These are phyloP conservation scores for Meliscaeva auricollis DNA, from an alignment of 2,888 invertebrate species.

Conservation along the genomic window DNA sequence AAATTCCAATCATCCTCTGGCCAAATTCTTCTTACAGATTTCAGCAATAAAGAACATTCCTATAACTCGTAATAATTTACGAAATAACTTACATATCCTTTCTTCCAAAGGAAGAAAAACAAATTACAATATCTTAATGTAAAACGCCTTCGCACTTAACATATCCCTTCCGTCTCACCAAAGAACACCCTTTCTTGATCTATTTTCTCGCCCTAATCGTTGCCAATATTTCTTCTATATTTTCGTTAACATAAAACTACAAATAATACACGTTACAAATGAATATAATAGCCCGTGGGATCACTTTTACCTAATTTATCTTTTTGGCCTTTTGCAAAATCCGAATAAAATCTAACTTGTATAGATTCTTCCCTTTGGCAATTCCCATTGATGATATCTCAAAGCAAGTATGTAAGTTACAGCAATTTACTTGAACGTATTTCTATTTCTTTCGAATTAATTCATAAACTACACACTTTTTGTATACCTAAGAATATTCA, in stretches of 20 bases:
- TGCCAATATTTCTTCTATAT: slow-evolving; percentile 13
- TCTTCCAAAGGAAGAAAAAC: neutral
- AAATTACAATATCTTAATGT: slow-evolving; percentile 15
- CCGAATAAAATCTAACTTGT: neutral
- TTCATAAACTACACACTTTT: neutral
- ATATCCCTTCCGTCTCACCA: neutral
- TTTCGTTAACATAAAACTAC: neutral
- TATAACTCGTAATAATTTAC: slow-evolving; percentile 10
- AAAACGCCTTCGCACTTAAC: slow-evolving; percentile 27
- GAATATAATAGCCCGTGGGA: slow-evolving; percentile 14
- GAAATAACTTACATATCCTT: neutral
- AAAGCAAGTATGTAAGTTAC: slow-evolving; percentile 29
- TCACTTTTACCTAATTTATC: slow-evolving; percentile 17
- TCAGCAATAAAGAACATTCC: slow-evolving; percentile 7
- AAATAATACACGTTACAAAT: slow-evolving; percentile 8
- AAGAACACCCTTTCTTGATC: slow-evolving; percentile 2
- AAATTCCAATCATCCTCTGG: neutral
- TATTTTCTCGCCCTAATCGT: slow-evolving; percentile 14
- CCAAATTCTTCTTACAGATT: neutral
- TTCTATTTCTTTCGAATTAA: slow-evolving; percentile 12
- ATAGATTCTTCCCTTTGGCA: neutral
- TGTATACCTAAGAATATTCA: neutral
- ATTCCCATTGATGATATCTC: neutral
- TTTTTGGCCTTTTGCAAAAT: neutral
- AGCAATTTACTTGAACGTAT: slow-evolving; percentile 43